Percentiles rank a stretch among this genome's conserved stretches.
These are phyloP conservation scores for Crypturellus tataupa DNA, from an alignment of 2,797 vertebrate species.

Conservation along the genomic window DNA sequence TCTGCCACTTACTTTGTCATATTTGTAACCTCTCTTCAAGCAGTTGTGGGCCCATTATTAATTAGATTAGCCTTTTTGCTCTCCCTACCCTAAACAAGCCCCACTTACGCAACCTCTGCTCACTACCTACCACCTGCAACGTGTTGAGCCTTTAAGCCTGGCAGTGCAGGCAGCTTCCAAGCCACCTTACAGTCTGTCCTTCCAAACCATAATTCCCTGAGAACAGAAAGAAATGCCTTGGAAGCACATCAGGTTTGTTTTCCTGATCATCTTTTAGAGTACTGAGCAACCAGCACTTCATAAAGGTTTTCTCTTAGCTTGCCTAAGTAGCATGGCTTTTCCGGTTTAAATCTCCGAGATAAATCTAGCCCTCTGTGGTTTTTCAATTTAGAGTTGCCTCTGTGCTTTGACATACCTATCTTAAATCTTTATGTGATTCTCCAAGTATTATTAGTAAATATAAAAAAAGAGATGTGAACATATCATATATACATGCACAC, in stretches of 20 bases:
- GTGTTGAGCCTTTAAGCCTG: not conserved
- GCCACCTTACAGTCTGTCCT: not conserved
- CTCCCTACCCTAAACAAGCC: not conserved
- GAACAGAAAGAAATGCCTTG: not conserved
- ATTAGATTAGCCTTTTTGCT: not conserved
- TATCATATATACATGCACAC: not conserved
- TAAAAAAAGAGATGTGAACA: not conserved
- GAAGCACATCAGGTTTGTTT: not conserved
- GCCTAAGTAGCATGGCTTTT: not conserved
- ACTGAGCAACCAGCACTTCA: not conserved
- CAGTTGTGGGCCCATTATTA: rapidly evolving
- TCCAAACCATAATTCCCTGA: not conserved
- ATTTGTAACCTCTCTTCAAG: not conserved
- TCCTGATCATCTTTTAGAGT: not conserved
- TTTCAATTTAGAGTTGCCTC: not conserved
- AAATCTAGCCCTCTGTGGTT: not conserved
- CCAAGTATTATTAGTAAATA: not conserved
- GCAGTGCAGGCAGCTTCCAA: not conserved
- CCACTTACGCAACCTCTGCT: not conserved
- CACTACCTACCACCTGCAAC: not conserved
- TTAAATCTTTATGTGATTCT: not conserved
- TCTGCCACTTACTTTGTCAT: not conserved
- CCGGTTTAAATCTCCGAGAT: not conserved
- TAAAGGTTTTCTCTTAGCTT: not conserved
- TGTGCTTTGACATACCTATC: not conserved